Evolutionary conservation across 2,113 vertebrate species (phyloP), one percentile per base, ranked within the genome.

Genomic region (Morone saxatilis): DNA sequence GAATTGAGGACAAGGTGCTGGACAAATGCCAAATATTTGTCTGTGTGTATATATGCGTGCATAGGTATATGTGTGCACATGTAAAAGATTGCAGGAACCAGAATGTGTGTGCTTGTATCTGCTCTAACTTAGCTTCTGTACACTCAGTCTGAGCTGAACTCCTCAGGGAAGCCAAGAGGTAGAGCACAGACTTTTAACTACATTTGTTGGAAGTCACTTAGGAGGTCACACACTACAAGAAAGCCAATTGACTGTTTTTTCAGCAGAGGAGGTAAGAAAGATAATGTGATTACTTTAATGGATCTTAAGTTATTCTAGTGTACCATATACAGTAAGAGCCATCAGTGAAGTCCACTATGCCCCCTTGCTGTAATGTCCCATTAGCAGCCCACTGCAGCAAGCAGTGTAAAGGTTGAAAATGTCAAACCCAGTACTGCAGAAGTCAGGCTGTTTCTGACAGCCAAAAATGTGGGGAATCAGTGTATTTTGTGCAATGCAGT

Each of bases 181-280:
- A 45, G n/a, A 43, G 40, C 14, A 6, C 51, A 22, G 84, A 83
- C 81, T 81, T 80, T 72, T 83, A 86, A 87, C 56, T 80, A 77
- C 72, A 72, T 68, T 78, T 80, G 48, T 7, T 67, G 40, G 77
- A 82, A 89, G 80, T 82, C 78, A 69, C 63, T 82, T 50, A 69
- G 68, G 71, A 81, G 74, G 78, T 78, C 43, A 7, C 9, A 78
- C 81, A 80, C 63, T 78, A 25, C 8, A n/a, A 84, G 71, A 80
- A 76, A 84, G 62, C 76, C 48, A 60, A 57, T 69, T 65, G 77
- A 76, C 71, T 69, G 57, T 69, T 71, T 78, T 73, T 78, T 73
- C 48, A 71, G 74, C 9, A 12, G n/a, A 57, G 51, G 45, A 47
- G 41, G 48, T 36, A 73, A 41, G 40, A 56, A 62, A 70, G 74